Base-by-base conservation (phyloP, 2,797 vertebrate genomes). In the Eurystomus glaucurus region DNA sequence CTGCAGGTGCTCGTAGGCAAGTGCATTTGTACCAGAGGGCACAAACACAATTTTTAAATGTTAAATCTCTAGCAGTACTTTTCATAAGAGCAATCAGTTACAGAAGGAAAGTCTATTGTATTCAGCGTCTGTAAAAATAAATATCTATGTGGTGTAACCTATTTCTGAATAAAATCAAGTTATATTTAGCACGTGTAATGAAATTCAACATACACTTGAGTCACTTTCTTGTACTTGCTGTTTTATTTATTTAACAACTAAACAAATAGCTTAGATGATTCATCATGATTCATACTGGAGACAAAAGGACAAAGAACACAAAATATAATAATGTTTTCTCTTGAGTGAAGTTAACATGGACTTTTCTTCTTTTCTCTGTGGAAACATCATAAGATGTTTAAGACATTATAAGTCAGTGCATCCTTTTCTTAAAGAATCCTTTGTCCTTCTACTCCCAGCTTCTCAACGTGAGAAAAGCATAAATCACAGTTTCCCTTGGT, bases 231-330 rank as follows among this genome's bases (percentile, higher is more conserved):
- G 25, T 93, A 66, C 68, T 92, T 87, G 48, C 45, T 54, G 70
- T 96, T 96, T 91, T 97, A 87, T 97, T 97, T 97, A 95, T 95
- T 97, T 97, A 96, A 87, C 87, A 94, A 75, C 85, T 94, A 93
- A 97, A 96, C 93, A 97, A 70, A 55, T 69, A 92, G 71, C 74
- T 92, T 82, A 88, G 76, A 83, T 98, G 93, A 97, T 94, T 94
- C 89, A 96, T 77, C 95, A 60, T 97, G 95, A 97, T 87, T 98
- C 94, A 95, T 64, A 71, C 43, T 52, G 54, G 75, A 97, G 78
- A 92, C 64, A 71, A 77, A 88, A 95, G 68, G 88, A 77, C 60
- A 82, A 94, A 75, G 54, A 93, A 94, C 43, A 90, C 65, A 84
- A 96, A 96, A 92, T 88, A 28, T 33, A 92, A 94, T 91, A 88